These are phyloP conservation scores for Gymnodraco acuticeps DNA, from an alignment of 2,797 vertebrate genomes.

Conservation along the genomic window DNA sequence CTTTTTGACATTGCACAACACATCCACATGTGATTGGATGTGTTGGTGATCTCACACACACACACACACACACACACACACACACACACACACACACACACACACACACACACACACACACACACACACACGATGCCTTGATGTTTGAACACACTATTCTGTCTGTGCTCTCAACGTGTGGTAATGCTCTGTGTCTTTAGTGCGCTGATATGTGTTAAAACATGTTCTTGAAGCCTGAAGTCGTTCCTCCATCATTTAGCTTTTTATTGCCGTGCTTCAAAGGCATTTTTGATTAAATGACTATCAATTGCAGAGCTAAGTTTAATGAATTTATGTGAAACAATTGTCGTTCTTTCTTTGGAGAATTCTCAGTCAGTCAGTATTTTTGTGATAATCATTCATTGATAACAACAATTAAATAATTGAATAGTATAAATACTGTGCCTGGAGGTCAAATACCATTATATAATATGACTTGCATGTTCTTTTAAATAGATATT, in stretches of 20 bases:
- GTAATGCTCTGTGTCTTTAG: background rate
- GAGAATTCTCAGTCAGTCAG: no score
- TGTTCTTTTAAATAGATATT: background rate
- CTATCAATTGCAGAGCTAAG: background rate
- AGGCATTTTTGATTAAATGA: background rate
- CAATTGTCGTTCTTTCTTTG: no score
- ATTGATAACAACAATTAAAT: background rate
- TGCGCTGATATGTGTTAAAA: background rate
- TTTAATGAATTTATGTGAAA: background rate
- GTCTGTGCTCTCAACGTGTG: background rate
- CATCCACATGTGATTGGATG: no score
- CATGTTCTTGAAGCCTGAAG: background rate
- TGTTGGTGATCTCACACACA: background rate
- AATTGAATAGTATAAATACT: background rate
- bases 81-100: no score
- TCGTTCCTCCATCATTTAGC: background rate
- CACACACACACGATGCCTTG: background rate
- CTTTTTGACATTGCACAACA: no score
- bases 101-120: background rate
- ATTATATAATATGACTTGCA: constrained; percentile 1
- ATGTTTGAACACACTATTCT: background rate
- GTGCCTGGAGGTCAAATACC: background rate
- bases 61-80: no score
- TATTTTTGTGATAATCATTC: background rate
- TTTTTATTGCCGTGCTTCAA: background rate